phyloP scores from a whole-genome alignment of 2,113 vertebrate genomes.

The Calyptomena viridis region DNA sequence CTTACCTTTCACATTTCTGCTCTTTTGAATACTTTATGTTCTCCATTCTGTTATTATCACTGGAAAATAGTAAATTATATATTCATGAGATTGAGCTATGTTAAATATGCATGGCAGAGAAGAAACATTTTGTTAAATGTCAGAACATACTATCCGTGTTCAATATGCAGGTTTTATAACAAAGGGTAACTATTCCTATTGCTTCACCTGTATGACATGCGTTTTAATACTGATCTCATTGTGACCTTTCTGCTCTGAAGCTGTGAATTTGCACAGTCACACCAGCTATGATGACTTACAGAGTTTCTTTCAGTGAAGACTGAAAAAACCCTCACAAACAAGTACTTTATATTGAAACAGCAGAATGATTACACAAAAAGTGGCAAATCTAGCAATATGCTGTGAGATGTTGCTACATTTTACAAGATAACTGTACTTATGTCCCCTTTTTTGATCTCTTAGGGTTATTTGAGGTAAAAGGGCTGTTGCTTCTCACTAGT shows the following conservation, averaged over 20 bases:
- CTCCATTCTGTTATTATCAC: background rate
- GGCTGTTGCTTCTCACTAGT: background rate
- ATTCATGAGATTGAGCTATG: background rate
- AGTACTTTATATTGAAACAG: background rate
- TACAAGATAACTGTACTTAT: background rate
- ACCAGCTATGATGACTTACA: background rate
- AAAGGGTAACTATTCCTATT: background rate
- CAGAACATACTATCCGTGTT: background rate
- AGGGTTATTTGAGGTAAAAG: background rate
- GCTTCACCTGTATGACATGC: background rate
- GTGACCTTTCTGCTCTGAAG: background rate
- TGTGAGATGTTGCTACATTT: background rate
- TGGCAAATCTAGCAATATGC: background rate
- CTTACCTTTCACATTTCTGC: background rate
- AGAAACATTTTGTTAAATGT: conserved; percentile 1
- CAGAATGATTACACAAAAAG: background rate
- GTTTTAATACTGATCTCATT: background rate
- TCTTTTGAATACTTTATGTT: background rate
- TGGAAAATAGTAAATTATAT: background rate
- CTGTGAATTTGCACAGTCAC: background rate
- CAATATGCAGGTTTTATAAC: background rate
- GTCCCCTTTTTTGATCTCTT: background rate
- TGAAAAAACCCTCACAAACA: background rate
- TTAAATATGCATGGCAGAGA: background rate
- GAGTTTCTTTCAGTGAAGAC: background rate